A percentile compares a stretch with the other conserved stretches of the same genome.
These are phyloP conservation scores for Panagrolaimus sp. DNA, from an alignment of 1,140 invertebrate species.

Conservation along the genomic window DNA sequence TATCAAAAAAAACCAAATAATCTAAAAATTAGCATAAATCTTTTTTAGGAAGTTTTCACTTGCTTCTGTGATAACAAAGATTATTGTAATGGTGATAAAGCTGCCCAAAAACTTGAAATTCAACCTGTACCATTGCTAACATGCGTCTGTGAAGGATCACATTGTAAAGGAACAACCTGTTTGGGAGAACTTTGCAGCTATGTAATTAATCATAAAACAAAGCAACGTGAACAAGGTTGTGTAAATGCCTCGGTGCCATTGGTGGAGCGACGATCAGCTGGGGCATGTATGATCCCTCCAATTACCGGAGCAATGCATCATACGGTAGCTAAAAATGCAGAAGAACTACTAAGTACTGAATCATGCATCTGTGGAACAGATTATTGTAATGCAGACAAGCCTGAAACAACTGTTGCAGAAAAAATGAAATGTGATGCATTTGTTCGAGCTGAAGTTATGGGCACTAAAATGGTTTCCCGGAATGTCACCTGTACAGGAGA, in stretches of 20 bases:
- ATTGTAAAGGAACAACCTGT: slow-evolving; percentile 45
- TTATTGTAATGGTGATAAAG: slow-evolving; percentile 39
- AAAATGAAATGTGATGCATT: slow-evolving; percentile 43
- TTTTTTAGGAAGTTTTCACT: slow-evolving; percentile 50
- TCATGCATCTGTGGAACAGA: slow-evolving; percentile 49
- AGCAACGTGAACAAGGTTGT: slow-evolving; percentile 49
- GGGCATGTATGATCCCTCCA: slow-evolving; percentile 57
- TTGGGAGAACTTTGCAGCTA: slow-evolving; percentile 52
- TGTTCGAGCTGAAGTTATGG: slow-evolving; percentile 46
- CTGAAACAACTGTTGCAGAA: slow-evolving; percentile 34
- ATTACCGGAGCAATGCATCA: slow-evolving; percentile 58
- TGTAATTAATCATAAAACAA: slow-evolving; percentile 48
- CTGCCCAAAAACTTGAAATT: slow-evolving; percentile 30
- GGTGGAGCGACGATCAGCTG: slow-evolving; percentile 48
- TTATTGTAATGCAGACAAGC: slow-evolving; percentile 52
- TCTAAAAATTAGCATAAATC: neutral
- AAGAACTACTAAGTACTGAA: slow-evolving; percentile 52
- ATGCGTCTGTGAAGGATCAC: slow-evolving; percentile 50
- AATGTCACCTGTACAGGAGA: slow-evolving; percentile 49
- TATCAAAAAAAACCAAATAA: too few relatives aligned
- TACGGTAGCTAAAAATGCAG: slow-evolving; percentile 42
- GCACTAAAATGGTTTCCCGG: slow-evolving; percentile 35
- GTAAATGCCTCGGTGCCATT: slow-evolving; percentile 56
- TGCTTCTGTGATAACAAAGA: slow-evolving; percentile 53
- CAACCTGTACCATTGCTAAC: slow-evolving; percentile 41